These are phyloP conservation scores for Lithodes maja DNA, from an alignment of 2,888 invertebrate species.

Conservation along the genomic window DNA sequence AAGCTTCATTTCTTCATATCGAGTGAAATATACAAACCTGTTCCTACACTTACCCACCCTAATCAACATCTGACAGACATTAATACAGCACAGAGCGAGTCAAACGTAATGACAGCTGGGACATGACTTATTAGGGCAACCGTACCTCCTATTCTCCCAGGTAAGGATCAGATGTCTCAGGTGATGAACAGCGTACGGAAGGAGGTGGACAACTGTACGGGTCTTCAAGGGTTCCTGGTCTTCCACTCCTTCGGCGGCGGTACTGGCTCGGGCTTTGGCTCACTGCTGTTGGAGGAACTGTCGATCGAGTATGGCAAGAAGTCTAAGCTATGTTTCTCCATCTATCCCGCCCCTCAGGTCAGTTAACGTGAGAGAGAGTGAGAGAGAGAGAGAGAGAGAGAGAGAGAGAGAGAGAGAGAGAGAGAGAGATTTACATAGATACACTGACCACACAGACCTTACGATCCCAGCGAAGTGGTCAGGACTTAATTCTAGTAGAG, in stretches of 20 bases:
- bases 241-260: slow-evolving; percentile 78
- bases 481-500: too few species aligned
- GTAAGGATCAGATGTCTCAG: slow-evolving; percentile 74
- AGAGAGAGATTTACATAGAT: too few species aligned
- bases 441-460: too few species aligned
- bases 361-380: background rate
- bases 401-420: too few species aligned
- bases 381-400: background rate
- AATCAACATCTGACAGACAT: too few species aligned
- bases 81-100: too few species aligned
- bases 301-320: slow-evolving; percentile 78
- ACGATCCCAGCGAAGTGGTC: too few species aligned
- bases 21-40: too few species aligned
- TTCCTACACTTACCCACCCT: too few species aligned
- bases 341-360: slow-evolving; percentile 72
- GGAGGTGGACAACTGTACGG: slow-evolving; percentile 85
- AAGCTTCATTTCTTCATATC: too few species aligned
- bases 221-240: slow-evolving; percentile 76
- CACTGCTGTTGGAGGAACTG: slow-evolving; percentile 78
- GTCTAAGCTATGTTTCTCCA: slow-evolving; percentile 74
- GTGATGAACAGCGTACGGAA: slow-evolving; percentile 79
- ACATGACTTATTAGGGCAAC: too few species aligned
- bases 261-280: slow-evolving; percentile 78
- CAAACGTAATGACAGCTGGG: too few species aligned
- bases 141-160: slow-evolving; percentile 18